Percentiles rank a stretch among this genome's conserved stretches.
phyloP scores from a whole-genome alignment of 2,113 vertebrate species.

The Nothoprocta perdicaria region DNA sequence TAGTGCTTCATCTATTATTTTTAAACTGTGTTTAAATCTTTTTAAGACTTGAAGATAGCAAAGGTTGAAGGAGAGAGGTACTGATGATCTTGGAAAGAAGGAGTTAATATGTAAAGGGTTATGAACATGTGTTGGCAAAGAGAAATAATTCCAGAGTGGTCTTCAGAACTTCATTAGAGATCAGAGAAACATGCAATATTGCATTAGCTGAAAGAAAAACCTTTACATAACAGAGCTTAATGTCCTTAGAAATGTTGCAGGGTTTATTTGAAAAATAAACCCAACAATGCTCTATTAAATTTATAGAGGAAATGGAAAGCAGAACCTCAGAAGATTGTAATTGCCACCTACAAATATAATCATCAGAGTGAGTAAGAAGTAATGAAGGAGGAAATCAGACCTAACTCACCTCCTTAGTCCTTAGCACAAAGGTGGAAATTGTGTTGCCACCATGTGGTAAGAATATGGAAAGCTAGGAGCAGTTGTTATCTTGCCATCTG shows the following conservation, averaged over 20 bases:
- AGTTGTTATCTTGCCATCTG: too few relatives aligned
- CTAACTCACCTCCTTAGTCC: background rate
- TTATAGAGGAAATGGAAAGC: slow-evolving; percentile 47
- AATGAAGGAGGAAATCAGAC: slow-evolving; percentile 16
- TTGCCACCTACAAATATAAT: slow-evolving; percentile 48
- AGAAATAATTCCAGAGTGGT: background rate
- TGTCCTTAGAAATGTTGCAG: slow-evolving; percentile 40
- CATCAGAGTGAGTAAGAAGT: background rate
- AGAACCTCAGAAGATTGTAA: slow-evolving; percentile 22
- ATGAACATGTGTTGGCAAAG: background rate
- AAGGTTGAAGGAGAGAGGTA: background rate
- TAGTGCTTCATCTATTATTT: background rate
- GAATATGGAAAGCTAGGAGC: background rate
- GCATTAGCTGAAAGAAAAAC: slow-evolving; percentile 37
- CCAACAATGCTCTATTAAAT: slow-evolving; percentile 43
- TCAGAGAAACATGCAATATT: slow-evolving; percentile 22
- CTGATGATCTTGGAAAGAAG: background rate
- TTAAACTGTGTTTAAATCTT: background rate
- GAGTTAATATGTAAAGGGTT: background rate
- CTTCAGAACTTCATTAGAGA: slow-evolving; percentile 46
- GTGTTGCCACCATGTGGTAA: slow-evolving; percentile 64
- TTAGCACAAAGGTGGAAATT: background rate
- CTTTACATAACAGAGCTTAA: background rate
- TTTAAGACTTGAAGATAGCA: background rate
- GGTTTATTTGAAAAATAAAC: slow-evolving; percentile 63